Evolutionary conservation across 2,888 invertebrate genomes (phyloP), one percentile per base, ranked within the genome.

Genomic region (Ramazzottius varieornatus): DNA sequence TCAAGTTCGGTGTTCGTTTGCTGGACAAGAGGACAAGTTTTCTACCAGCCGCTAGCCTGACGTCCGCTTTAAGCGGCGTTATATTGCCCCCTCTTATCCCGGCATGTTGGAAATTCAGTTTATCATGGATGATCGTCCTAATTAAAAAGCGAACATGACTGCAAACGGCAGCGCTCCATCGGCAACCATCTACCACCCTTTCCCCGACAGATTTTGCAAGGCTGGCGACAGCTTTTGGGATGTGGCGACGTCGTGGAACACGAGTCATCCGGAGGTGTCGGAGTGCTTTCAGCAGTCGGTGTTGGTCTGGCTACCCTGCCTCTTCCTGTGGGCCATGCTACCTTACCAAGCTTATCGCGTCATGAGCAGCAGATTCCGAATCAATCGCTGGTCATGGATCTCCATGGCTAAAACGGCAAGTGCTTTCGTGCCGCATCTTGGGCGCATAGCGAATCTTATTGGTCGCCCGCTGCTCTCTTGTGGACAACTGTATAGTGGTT

Each of bases 281-380:
- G 32, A 16, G 65, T 67, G 13, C 16, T 67, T 78, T 70, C 74
- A 77, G 70, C 72, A 75, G 67, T 78, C 78, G 0, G 71, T 76
- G 8, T 69, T 79, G 32, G 71, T 75, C n/a, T 79, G 78, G 78
- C 70, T 75, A 16, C 78, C 79, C 1, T 75, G 75, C 69, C 73
- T 70, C 20, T 72, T 73, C 64, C 69, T 77, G 29, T 74, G 74
- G 73, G 33, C 72, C 1, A 63, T 70, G 1, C 64, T 72, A 1
- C 74, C 74, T 1, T 65, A 24, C 4, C 20, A 54, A 29, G 8
- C 29, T 8, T 54, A 54, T 29, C 54, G 29, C 4, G 13, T 24
- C 20, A 13, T 16, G n/a, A 13, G 24, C 13, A 24, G 54, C 16
- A 13, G 20, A 8, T 54, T 24, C 29, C 13, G 29, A 16, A n/a